Percentiles rank a stretch among this genome's conserved stretches.
Conservation (phyloP, 2,113 vertebrate genomes). For the Ageneiosus marmoratus region DNA sequence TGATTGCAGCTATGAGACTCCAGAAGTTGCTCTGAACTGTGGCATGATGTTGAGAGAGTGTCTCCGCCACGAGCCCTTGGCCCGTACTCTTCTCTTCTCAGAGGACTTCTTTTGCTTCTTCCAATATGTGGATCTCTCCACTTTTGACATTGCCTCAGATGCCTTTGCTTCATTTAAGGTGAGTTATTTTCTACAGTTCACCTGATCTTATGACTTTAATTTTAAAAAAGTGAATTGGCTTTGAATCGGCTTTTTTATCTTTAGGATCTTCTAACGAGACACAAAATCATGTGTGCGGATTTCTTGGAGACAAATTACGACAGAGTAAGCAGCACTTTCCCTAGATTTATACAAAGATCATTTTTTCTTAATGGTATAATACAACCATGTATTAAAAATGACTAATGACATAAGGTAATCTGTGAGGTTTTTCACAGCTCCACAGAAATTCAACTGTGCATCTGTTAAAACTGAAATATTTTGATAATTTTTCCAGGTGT, state of each 20-base stretch:
- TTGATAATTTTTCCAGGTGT: constrained; percentile 77
- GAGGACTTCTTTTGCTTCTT: constrained; percentile 79
- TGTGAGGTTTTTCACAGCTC: constrained; percentile 1
- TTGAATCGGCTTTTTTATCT: constrained; percentile 37
- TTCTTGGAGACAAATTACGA: constrained; percentile 97
- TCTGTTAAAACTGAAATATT: constrained; percentile 1
- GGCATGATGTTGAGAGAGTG: constrained; percentile 82
- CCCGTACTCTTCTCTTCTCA: constrained; percentile 73
- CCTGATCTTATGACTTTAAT: not conserved
- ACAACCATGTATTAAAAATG: not conserved
- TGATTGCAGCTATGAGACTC: constrained; percentile 73
- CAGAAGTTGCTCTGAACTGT: constrained; percentile 79
- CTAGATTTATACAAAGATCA: not conserved
- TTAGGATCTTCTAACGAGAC: constrained; percentile 93
- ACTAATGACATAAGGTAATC: not conserved
- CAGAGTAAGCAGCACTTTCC: constrained; percentile 72
- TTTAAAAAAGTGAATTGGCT: not conserved
- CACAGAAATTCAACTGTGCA: not conserved
- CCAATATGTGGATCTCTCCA: constrained; percentile 77
- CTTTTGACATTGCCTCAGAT: constrained; percentile 81
- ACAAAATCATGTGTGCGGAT: constrained; percentile 93
- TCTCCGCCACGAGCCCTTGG: constrained; percentile 78
- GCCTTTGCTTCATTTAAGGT: constrained; percentile 82
- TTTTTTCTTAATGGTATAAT: not conserved
- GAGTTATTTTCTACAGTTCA: not conserved